A percentile compares a stretch with the other conserved stretches of the same genome.
Conservation (phyloP, 2,797 vertebrate genomes). For the Tragopan temminckii region DNA sequence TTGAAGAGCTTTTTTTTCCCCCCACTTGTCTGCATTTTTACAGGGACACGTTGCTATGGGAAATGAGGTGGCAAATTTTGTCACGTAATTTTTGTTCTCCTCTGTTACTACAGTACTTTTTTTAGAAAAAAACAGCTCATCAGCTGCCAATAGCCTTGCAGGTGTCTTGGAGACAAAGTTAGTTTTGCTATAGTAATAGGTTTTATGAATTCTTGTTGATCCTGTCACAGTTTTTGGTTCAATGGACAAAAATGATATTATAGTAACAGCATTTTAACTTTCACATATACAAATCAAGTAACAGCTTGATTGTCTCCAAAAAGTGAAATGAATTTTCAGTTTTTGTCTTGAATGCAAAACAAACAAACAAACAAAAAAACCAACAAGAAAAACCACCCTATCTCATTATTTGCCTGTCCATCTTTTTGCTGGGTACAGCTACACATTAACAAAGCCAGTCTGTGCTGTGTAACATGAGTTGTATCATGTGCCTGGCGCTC, state of each 20-base stretch:
- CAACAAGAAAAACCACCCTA: rapidly evolving
- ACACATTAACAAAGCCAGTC: neutral
- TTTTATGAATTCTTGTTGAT: neutral
- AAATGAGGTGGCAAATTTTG: constrained; percentile 8
- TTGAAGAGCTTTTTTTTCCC: neutral
- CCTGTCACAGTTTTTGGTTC: neutral
- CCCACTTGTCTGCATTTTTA: neutral
- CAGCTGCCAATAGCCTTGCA: neutral
- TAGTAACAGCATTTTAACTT: neutral
- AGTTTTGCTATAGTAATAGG: neutral
- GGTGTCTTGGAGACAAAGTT: neutral
- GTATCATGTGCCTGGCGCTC: neutral
- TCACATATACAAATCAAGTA: neutral
- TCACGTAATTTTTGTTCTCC: neutral
- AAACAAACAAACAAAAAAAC: neutral
- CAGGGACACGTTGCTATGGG: neutral
- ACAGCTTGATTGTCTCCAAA: neutral
- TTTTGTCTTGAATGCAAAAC: neutral
- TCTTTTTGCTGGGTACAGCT: neutral
- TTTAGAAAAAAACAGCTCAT: neutral
- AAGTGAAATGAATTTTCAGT: neutral
- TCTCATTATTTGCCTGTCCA: neutral
- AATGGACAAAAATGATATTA: neutral
- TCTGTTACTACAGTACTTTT: neutral
- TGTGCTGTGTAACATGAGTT: neutral